Conservation (phyloP, 2,888 invertebrate genomes). For the Metallyticus violacea region DNA sequence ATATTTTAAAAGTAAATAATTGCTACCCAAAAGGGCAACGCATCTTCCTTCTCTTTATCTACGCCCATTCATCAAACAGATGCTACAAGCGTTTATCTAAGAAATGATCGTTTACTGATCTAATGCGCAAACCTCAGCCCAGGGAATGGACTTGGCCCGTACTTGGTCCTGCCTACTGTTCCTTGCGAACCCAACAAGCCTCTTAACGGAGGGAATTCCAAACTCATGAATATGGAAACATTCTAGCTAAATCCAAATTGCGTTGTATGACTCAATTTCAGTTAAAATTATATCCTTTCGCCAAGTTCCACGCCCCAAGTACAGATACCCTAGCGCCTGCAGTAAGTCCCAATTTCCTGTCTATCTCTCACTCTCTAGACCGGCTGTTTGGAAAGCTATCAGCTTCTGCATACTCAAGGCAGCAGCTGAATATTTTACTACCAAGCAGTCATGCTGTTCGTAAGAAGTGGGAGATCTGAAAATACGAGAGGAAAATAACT, state of each 20-base stretch:
- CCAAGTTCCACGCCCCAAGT: background rate
- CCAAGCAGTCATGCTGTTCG: no score
- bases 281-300: background rate
- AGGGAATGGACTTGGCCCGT: background rate
- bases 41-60: no score
- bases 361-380: background rate
- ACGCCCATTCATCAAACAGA: no score
- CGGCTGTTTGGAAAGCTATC: background rate
- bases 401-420: background rate
- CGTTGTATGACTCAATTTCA: background rate
- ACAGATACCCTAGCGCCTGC: background rate
- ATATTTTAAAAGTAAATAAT: no score
- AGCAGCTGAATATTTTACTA: no score
- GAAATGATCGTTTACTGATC: background rate
- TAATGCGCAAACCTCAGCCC: background rate
- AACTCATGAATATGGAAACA: background rate
- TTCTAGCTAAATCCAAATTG: background rate
- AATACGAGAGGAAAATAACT: no score
- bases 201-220: background rate
- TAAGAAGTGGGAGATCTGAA: no score
- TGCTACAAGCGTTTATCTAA: background rate
- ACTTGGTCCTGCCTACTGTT: no score
- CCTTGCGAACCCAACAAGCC: background rate
- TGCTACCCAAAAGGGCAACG: no score
- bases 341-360: background rate